Conservation (phyloP, 2,888 invertebrate genomes). For the Meliscaeva auricollis region DNA sequence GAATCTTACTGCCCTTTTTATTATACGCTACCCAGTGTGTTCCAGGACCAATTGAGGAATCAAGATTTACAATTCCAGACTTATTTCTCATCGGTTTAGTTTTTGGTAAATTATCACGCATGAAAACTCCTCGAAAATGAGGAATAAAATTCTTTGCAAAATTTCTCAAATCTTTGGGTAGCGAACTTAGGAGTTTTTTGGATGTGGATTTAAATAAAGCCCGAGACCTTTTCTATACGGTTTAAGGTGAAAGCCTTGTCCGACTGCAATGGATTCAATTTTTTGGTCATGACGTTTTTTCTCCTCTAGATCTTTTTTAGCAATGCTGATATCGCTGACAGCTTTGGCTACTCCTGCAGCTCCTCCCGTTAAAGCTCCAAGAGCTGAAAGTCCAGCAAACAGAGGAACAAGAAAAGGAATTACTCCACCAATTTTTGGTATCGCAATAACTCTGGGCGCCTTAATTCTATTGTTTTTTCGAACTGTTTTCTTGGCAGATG, state of each 20-base stretch:
- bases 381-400: neutral
- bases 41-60: constrained; percentile 71
- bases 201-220: neutral
- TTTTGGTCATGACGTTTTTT: constrained; percentile 80
- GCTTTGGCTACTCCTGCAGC: constrained; percentile 1
- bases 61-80: constrained; percentile 65
- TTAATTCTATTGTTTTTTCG: neutral
- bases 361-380: neutral
- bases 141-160: constrained; percentile 78
- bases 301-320: constrained; percentile 77
- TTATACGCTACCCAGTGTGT: too few relatives aligned
- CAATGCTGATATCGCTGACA: neutral
- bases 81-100: constrained; percentile 23
- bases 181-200: constrained; percentile 78
- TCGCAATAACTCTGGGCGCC: neutral
- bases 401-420: neutral
- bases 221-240: constrained; percentile 77
- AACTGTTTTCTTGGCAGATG: neutral
- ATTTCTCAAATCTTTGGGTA: constrained; percentile 79
- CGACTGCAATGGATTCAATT: constrained; percentile 77
- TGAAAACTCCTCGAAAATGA: neutral
- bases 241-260: constrained; percentile 71
- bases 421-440: constrained; percentile 3
- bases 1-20: neutral
- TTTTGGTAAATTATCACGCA: neutral